Conservation (phyloP, 2,797 vertebrate species). For the Crax fasciolata region DNA sequence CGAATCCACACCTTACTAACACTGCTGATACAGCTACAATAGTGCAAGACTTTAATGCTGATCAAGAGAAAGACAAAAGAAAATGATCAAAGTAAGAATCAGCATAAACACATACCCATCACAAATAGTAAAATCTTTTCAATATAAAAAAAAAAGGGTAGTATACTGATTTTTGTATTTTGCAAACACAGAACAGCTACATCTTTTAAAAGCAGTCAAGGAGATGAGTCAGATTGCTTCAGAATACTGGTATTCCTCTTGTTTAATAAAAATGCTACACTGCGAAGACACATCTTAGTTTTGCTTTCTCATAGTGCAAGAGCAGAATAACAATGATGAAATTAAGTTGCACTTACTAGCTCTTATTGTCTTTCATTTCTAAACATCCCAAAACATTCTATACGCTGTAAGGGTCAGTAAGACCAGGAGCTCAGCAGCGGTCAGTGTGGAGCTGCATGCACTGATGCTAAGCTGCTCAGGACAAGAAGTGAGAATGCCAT, state of each 20-base stretch:
- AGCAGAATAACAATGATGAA: not conserved
- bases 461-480: conserved; percentile 22
- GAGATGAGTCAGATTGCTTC: conserved; percentile 20
- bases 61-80: not conserved
- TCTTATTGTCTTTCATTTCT: conserved; percentile 33
- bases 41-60: not conserved
- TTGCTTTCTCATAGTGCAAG: not conserved
- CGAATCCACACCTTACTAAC: not conserved
- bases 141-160: not conserved
- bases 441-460: not conserved
- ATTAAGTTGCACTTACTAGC: not conserved
- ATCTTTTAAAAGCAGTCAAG: conserved; percentile 22
- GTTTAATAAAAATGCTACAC: conserved; percentile 41
- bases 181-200: not conserved
- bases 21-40: not conserved
- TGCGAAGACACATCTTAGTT: not conserved
- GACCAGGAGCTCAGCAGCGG: not conserved
- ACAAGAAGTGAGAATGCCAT: not conserved
- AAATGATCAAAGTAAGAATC: not conserved
- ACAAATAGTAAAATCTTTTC: not conserved
- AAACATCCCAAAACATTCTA: conserved; percentile 36
- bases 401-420: conserved; percentile 18
- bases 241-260: not conserved
- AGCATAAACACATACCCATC: not conserved
- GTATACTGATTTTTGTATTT: not conserved